Conservation (phyloP, 2,797 vertebrate genomes). For the Siniperca obscura region DNA sequence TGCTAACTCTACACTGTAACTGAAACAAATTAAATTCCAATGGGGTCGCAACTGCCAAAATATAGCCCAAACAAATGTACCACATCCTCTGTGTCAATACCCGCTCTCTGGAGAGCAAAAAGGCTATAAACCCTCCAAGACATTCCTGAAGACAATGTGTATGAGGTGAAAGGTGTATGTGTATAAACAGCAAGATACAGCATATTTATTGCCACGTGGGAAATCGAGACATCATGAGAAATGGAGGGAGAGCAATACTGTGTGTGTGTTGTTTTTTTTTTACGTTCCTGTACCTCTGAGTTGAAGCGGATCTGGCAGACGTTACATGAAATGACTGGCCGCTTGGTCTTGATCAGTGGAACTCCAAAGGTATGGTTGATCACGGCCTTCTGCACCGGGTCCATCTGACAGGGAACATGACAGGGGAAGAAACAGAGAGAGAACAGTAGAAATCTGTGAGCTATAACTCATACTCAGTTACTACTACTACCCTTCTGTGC, state of each 20-base stretch:
- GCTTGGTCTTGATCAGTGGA: constrained; percentile 90
- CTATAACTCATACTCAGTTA: constrained; percentile 27
- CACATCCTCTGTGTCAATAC: constrained; percentile 51
- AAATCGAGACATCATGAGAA: not conserved
- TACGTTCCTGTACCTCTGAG: constrained; percentile 86
- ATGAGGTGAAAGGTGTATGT: constrained; percentile 11
- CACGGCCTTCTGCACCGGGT: constrained; percentile 93
- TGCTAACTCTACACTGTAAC: constrained; percentile 33
- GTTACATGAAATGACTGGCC: constrained; percentile 93
- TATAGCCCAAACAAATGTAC: constrained; percentile 56
- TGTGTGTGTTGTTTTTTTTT: constrained; percentile 9
- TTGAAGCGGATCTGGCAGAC: constrained; percentile 97
- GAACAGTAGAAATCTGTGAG: constrained; percentile 37
- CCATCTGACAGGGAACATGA: constrained; percentile 86
- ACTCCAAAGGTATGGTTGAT: constrained; percentile 93
- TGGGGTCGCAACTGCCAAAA: constrained; percentile 59
- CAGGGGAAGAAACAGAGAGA: constrained; percentile 26
- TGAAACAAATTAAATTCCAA: constrained; percentile 72
- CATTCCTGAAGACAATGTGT: constrained; percentile 25
- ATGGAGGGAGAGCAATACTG: not conserved
- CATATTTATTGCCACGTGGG: constrained; percentile 19
- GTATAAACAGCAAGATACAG: constrained; percentile 8
- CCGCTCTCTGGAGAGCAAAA: constrained; percentile 29
- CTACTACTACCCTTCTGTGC: not conserved
- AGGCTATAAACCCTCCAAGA: constrained; percentile 22